phyloP scores from a whole-genome alignment of 2,113 vertebrate species.

The Emydura subglobosa region DNA sequence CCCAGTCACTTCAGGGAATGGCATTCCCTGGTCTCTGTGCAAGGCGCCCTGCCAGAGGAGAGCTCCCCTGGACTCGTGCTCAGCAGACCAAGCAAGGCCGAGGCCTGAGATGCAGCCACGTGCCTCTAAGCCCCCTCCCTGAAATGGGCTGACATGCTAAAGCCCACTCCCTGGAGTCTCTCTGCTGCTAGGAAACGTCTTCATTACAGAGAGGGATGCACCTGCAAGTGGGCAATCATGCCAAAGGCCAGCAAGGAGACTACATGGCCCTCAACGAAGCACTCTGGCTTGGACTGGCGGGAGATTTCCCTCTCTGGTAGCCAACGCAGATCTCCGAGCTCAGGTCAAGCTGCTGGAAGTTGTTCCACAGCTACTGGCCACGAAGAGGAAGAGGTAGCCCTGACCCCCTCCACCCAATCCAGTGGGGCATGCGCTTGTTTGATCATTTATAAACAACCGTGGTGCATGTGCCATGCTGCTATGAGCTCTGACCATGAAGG shows the following conservation, averaged over 20 bases:
- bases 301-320: not conserved
- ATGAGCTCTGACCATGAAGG: not conserved
- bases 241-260: not conserved
- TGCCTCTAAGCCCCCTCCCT: not conserved
- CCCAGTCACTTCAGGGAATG: fast-evolving
- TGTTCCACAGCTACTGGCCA: not conserved
- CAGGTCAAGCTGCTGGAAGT: not conserved
- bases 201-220: not conserved
- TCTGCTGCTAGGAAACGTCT: fast-evolving
- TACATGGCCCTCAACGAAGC: not conserved
- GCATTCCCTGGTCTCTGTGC: fast-evolving
- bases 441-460: not conserved
- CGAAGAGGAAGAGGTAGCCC: not conserved
- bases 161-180: fast-evolving
- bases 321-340: not conserved
- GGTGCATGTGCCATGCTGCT: not conserved
- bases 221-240: too few relatives aligned
- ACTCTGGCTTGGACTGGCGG: not conserved
- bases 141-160: not conserved
- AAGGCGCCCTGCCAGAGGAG: not conserved
- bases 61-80: fast-evolving
- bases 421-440: not conserved
- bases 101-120: fast-evolving
- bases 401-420: not conserved
- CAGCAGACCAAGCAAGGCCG: not conserved